phyloP scores from a whole-genome alignment of 2,113 vertebrate genomes.

The Ploceus nigricollis region DNA sequence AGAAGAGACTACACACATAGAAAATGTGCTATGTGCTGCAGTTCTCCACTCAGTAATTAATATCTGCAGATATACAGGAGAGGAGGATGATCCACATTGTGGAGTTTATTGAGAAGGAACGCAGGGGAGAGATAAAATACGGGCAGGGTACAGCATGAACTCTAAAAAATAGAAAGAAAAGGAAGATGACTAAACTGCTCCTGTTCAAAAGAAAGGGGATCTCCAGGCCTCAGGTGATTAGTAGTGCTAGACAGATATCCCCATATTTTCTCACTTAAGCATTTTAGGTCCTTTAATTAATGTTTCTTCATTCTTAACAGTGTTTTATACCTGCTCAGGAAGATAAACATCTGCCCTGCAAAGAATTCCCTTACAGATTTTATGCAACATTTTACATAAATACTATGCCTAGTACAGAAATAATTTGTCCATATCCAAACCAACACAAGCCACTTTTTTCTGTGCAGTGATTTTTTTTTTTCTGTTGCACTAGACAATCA shows the following conservation, averaged over 20 bases:
- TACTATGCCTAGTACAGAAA: background rate
- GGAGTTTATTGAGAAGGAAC: background rate
- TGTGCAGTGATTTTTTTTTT: background rate
- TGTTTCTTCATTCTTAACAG: constrained; percentile 4
- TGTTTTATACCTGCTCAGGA: background rate
- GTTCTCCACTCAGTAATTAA: background rate
- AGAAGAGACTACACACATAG: background rate
- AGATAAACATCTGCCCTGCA: background rate
- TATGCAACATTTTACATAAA: background rate
- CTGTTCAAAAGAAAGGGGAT: background rate
- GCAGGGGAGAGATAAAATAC: background rate
- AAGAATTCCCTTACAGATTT: background rate
- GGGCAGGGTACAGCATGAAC: background rate
- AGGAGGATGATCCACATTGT: background rate
- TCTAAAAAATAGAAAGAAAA: background rate
- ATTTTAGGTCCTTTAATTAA: constrained; percentile 19
- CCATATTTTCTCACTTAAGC: background rate
- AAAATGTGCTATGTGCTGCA: background rate
- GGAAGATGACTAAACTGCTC: background rate
- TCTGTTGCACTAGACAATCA: background rate
- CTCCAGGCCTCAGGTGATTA: background rate
- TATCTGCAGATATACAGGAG: background rate
- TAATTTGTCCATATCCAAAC: background rate
- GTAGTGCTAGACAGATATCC: background rate
- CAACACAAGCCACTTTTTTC: background rate